A percentile compares a stretch with the other conserved stretches of the same genome.
Conservation (phyloP, 2,797 vertebrate species). For the Malacoraja senta region DNA sequence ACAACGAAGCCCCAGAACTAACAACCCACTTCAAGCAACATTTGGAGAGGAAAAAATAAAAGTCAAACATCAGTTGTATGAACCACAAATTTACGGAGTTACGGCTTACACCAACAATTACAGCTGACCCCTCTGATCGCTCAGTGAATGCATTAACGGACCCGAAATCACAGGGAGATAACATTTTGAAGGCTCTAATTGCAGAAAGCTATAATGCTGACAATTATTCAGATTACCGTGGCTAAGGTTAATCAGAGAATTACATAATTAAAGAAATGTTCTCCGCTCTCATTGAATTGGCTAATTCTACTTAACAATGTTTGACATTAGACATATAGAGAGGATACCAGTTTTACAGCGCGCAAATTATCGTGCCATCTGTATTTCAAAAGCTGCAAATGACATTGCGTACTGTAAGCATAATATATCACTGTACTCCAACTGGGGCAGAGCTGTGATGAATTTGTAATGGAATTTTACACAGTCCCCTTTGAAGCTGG, state of each 20-base stretch:
- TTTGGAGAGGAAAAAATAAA: not conserved
- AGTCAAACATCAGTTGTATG: not conserved
- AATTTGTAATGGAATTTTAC: not conserved
- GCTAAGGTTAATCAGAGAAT: conserved; percentile 27
- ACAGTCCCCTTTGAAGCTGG: not conserved
- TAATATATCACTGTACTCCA: not conserved
- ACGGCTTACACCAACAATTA: not conserved
- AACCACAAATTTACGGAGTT: not conserved
- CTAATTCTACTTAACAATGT: conserved; percentile 22
- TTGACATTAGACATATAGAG: conserved; percentile 15
- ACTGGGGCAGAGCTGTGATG: not conserved
- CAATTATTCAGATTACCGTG: conserved; percentile 18
- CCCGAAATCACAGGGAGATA: not conserved
- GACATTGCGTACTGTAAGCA: conserved; percentile 26
- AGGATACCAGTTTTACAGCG: conserved; percentile 12
- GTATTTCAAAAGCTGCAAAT: conserved; percentile 31
- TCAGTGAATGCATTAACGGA: not conserved
- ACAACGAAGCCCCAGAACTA: not conserved
- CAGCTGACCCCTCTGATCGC: not conserved
- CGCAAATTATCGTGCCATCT: not conserved
- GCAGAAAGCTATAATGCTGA: not conserved
- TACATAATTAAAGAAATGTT: conserved; percentile 27
- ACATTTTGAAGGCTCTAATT: conserved; percentile 18
- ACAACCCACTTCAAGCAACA: not conserved
- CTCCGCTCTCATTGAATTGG: conserved; percentile 18